Percentiles rank a stretch among this genome's conserved stretches.
Evolutionary conservation across 2,797 vertebrate genomes (phyloP).

Genomic region (Acropternis orthonyx): DNA sequence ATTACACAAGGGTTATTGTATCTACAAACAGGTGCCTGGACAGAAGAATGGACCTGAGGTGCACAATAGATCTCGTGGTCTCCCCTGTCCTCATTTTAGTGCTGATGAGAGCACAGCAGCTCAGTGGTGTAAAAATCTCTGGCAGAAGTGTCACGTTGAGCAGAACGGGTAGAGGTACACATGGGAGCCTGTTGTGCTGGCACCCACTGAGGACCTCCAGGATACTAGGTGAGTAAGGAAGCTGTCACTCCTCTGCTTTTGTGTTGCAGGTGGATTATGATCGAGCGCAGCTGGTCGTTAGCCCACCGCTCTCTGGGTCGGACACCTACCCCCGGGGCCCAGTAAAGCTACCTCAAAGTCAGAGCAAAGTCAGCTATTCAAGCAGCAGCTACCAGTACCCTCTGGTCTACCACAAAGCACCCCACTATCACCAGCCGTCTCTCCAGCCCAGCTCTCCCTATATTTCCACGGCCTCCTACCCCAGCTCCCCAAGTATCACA

Average conservation of each 20-base stretch:
- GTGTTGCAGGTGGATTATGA: constrained; percentile 89
- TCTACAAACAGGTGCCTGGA: not conserved
- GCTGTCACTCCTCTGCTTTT: not conserved
- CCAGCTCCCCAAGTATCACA: constrained; percentile 90
- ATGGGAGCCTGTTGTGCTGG: rapidly evolving
- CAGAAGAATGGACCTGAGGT: not conserved
- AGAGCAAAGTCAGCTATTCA: constrained; percentile 87
- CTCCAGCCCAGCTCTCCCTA: constrained; percentile 91
- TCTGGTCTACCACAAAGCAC: constrained; percentile 87
- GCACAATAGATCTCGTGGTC: not conserved
- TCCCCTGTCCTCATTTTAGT: not conserved
- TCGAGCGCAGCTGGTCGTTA: constrained; percentile 85
- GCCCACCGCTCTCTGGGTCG: constrained; percentile 84
- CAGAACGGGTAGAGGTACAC: rapidly evolving
- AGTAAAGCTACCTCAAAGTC: constrained; percentile 95
- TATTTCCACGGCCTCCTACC: constrained; percentile 88
- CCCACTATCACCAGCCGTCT: constrained; percentile 87
- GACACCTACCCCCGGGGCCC: constrained; percentile 92
- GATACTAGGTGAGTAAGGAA: rapidly evolving
- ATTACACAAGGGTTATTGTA: not conserved
- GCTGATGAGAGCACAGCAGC: not conserved
- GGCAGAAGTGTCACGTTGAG: not conserved
- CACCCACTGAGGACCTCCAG: rapidly evolving
- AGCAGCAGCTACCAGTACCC: constrained; percentile 87
- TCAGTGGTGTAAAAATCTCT: not conserved